A percentile compares a stretch with the other conserved stretches of the same genome.
Evolutionary conservation across 2,888 invertebrate genomes (phyloP).

Genomic region (Andrena bicolor): DNA sequence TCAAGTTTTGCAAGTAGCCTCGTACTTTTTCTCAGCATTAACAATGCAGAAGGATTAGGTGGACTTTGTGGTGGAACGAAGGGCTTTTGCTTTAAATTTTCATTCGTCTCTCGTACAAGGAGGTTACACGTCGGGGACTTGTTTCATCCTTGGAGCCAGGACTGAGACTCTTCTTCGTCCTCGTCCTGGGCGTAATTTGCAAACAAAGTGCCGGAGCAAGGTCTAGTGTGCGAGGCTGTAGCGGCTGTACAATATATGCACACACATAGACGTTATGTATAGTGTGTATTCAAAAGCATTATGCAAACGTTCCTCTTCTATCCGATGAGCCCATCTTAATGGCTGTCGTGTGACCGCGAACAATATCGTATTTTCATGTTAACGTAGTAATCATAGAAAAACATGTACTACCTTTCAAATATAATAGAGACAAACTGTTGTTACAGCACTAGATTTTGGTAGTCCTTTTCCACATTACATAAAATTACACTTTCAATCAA

Average conservation of each 20-base stretch:
- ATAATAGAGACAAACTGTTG: background rate
- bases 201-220: slow-evolving; percentile 82
- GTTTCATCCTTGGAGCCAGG: slow-evolving; percentile 75
- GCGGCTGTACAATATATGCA: slow-evolving; percentile 51
- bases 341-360: slow-evolving; percentile 36
- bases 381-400: slow-evolving; percentile 13
- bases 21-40: slow-evolving; percentile 52
- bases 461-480: too few relatives aligned
- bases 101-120: slow-evolving; percentile 70
- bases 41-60: slow-evolving; percentile 46
- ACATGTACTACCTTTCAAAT: background rate
- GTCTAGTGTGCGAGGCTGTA: slow-evolving; percentile 62
- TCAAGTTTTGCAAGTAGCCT: background rate
- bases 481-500: too few relatives aligned
- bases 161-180: slow-evolving; percentile 72
- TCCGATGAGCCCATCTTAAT: slow-evolving; percentile 40
- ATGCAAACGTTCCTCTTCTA: slow-evolving; percentile 75
- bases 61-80: slow-evolving; percentile 13
- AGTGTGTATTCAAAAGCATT: slow-evolving; percentile 77
- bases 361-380: slow-evolving; percentile 37
- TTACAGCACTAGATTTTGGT: background rate
- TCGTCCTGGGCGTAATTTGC: slow-evolving; percentile 83
- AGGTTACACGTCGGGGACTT: slow-evolving; percentile 66
- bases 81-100: slow-evolving; percentile 70
- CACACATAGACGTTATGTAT: slow-evolving; percentile 61